phyloP scores from a whole-genome alignment of 2,113 vertebrate genomes.

The Pipa parva region DNA sequence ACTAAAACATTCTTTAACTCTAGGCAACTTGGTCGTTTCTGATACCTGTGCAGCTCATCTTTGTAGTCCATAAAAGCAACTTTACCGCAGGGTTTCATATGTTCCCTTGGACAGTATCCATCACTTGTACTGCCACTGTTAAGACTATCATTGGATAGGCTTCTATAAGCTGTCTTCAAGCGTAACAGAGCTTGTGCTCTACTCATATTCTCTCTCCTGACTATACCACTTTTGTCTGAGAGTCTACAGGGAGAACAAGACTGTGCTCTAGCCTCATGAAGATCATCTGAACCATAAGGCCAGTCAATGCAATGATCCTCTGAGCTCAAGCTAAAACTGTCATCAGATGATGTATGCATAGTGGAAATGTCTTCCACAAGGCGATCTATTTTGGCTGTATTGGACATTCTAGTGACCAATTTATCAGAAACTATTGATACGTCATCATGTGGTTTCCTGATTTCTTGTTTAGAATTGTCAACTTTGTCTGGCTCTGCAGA shows the following conservation, averaged over 20 bases:
- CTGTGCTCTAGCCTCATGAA: conserved; percentile 75
- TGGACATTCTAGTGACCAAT: conserved; percentile 83
- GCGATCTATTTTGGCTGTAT: conserved; percentile 88
- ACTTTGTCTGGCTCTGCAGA: conserved; percentile 74
- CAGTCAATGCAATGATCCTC: conserved; percentile 88
- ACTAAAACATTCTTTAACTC: conserved; percentile 74
- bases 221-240: conserved; percentile 66
- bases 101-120: conserved; percentile 81
- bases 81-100: conserved; percentile 65
- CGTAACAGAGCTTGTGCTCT: conserved; percentile 75
- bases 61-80: conserved; percentile 57
- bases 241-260: conserved; percentile 84
- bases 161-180: conserved; percentile 77
- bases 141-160: conserved; percentile 88
- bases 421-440: conserved; percentile 79
- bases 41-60: conserved; percentile 50
- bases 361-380: conserved; percentile 89
- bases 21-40: conserved; percentile 80
- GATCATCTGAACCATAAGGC: conserved; percentile 78
- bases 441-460: conserved; percentile 66
- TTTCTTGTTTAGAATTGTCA: conserved; percentile 54
- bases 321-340: conserved; percentile 93
- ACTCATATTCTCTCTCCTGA: conserved; percentile 66
- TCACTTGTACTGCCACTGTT: conserved; percentile 90
- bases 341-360: conserved; percentile 90